Percentiles rank a stretch among this genome's conserved stretches.
Conservation (phyloP, 2,797 vertebrate genomes). For the Diplodus puntazzo region DNA sequence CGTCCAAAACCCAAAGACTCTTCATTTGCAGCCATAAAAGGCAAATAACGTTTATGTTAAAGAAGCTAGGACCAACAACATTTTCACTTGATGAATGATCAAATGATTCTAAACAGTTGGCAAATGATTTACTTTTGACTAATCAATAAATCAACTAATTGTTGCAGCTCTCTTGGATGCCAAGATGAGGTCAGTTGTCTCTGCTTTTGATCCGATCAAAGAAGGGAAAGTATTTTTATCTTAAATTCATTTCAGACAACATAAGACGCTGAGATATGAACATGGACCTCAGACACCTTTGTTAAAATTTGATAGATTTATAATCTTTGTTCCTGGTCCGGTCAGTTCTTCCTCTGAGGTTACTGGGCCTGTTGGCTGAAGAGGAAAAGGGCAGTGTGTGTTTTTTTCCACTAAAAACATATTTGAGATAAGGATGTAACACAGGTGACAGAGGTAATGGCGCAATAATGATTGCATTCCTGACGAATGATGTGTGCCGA, state of each 20-base stretch:
- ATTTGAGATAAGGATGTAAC: slow-evolving; percentile 70
- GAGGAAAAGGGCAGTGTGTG: slow-evolving; percentile 22
- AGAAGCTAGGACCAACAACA: no score
- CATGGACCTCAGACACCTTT: slow-evolving; percentile 3
- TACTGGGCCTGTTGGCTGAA: slow-evolving; percentile 38
- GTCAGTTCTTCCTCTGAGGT: slow-evolving; percentile 23
- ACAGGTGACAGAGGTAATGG: slow-evolving; percentile 62
- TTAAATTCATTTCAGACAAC: not conserved
- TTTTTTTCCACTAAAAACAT: slow-evolving; percentile 59
- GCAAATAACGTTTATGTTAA: no score
- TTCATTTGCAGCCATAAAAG: no score
- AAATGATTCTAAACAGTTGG: no score
- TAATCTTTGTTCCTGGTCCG: not conserved
- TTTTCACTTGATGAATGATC: no score
- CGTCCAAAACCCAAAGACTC: no score
- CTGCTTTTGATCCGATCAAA: slow-evolving; percentile 9
- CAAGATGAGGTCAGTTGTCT: not conserved
- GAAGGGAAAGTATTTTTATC: slow-evolving; percentile 2
- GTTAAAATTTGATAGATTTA: slow-evolving; percentile 33
- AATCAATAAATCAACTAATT: no score
- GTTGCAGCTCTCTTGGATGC: not conserved
- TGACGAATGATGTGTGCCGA: slow-evolving; percentile 40
- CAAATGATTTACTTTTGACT: no score
- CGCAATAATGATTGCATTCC: slow-evolving; percentile 72
- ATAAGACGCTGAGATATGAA: not conserved